phyloP scores from a whole-genome alignment of 30 jellyfish, hydroid and myxozoan genomes.

The Pseudorhiza aurosa region DNA sequence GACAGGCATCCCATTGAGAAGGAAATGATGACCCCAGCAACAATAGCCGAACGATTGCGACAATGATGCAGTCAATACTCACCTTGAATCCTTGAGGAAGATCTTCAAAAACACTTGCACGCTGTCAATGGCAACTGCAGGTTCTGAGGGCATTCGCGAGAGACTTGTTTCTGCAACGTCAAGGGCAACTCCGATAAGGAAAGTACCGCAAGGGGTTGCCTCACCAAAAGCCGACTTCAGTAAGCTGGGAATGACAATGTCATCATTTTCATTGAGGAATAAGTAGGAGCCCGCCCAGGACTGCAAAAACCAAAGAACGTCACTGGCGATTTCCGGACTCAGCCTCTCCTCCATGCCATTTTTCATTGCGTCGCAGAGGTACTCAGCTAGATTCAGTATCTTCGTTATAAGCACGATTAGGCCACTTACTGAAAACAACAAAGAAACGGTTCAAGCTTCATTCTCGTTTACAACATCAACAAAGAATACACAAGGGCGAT shows the following conservation, averaged over 20 bases:
- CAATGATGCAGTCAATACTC: no score
- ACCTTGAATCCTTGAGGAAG: constrained; percentile 31
- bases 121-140: constrained; percentile 77
- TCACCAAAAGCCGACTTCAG: constrained; percentile 61
- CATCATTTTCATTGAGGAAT: constrained; percentile 29
- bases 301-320: constrained; percentile 80
- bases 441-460: neutral
- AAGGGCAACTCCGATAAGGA: constrained; percentile 40
- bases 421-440: constrained; percentile 66
- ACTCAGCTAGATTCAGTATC: constrained; percentile 57
- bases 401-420: constrained; percentile 47
- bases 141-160: constrained; percentile 79
- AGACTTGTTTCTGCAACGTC: constrained; percentile 63
- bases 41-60: no score
- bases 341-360: constrained; percentile 37
- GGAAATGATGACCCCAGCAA: no score
- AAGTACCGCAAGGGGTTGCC: constrained; percentile 57
- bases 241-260: constrained; percentile 14
- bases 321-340: constrained; percentile 93
- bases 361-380: constrained; percentile 56
- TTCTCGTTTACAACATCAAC: no score
- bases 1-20: no score
- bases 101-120: constrained; percentile 72
- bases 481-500: no score
- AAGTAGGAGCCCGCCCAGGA: constrained; percentile 70